phyloP scores from a whole-genome alignment of 1,140 invertebrate genomes.

The Pristionchus pacificus region DNA sequence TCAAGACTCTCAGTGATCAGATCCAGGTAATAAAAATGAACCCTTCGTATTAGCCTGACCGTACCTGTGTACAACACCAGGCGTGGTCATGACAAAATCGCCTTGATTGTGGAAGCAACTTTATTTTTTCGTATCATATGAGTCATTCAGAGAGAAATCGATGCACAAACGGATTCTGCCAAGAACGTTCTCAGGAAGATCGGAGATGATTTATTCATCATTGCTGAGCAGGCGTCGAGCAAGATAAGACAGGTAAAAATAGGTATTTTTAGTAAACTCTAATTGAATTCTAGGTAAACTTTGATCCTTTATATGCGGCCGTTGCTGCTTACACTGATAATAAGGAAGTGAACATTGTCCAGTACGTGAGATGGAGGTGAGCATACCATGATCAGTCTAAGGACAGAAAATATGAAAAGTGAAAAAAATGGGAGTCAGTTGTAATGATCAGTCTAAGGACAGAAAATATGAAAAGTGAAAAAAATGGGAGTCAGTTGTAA shows the following conservation, averaged over 20 bases:
- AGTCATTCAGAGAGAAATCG: conserved; percentile 30
- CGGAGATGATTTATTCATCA: conserved; percentile 38
- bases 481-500: no score
- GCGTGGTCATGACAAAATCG: no score
- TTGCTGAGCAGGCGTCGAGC: conserved; percentile 38
- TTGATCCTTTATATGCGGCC: conserved; percentile 34
- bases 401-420: no score
- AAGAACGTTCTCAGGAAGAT: conserved; percentile 38
- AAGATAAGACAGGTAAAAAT: conserved; percentile 31
- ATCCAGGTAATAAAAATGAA: background rate
- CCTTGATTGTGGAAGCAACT: no score
- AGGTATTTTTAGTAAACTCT: background rate
- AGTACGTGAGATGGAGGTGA: conserved; percentile 40
- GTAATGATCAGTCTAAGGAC: no score
- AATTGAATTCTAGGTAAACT: conserved; percentile 30
- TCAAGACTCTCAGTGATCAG: conserved; percentile 4
- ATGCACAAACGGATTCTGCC: conserved; percentile 19
- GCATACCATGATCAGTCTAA: no score
- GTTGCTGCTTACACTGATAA: conserved; percentile 30
- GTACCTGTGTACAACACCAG: no score
- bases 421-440: no score
- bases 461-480: no score
- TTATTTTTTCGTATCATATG: no score
- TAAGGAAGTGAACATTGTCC: conserved; percentile 22
- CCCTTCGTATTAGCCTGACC: background rate